A percentile compares a stretch with the other conserved stretches of the same genome.
Conservation (phyloP, 2,113 vertebrate species). For the Apeltes quadracus region DNA sequence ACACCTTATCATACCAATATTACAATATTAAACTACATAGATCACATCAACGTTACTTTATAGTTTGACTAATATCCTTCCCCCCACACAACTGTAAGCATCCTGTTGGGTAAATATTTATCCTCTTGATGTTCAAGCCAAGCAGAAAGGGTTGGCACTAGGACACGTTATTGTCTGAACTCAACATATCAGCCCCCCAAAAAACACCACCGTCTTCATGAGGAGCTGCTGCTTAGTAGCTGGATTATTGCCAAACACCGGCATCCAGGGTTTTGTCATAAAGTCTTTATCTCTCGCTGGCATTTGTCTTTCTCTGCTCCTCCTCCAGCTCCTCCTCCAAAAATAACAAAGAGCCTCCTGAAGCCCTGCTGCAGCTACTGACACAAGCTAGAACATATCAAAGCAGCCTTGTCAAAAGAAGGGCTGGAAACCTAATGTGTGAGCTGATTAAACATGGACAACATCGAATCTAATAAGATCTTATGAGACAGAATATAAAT, state of each 20-base stretch:
- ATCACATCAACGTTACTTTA: background rate
- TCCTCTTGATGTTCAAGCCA: conserved; percentile 14
- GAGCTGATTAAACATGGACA: conserved; percentile 65
- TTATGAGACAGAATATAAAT: conserved; percentile 69
- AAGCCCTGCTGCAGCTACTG: conserved; percentile 22
- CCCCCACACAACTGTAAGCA: background rate
- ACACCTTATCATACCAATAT: background rate
- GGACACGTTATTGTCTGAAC: conserved; percentile 32
- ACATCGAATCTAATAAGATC: conserved; percentile 70
- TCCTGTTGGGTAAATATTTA: conserved; percentile 20
- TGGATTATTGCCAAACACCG: conserved; percentile 32
- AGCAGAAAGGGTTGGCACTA: conserved; percentile 26
- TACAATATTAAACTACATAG: conserved; percentile 11
- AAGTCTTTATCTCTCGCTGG: conserved; percentile 39
- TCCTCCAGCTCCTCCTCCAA: conserved; percentile 43
- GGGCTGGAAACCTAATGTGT: conserved; percentile 43
- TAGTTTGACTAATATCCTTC: background rate
- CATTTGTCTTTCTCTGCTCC: conserved; percentile 28
- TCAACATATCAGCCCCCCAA: conserved; percentile 26
- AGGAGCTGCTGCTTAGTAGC: conserved; percentile 15
- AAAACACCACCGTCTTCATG: conserved; percentile 39
- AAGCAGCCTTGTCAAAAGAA: conserved; percentile 46
- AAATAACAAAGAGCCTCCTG: conserved; percentile 44
- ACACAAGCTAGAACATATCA: conserved; percentile 38
- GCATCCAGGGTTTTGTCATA: conserved; percentile 54